Percentiles rank a stretch among this genome's conserved stretches.
phyloP scores from a whole-genome alignment of 2,113 vertebrate species.

The Polypterus senegalus region DNA sequence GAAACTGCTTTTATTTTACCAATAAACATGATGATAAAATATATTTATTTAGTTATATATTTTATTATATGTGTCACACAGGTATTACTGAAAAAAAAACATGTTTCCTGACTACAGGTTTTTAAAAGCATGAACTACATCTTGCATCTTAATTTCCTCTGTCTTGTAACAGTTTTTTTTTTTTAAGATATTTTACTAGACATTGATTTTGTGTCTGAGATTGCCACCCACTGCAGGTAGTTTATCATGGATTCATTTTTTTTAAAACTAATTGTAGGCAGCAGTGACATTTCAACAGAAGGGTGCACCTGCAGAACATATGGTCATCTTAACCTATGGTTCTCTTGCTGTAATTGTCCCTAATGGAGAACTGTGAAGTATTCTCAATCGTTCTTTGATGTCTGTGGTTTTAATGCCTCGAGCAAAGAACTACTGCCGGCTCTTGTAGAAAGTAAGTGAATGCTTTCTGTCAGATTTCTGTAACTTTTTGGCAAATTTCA shows the following conservation, averaged over 20 bases:
- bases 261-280: constrained; percentile 38
- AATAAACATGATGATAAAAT: too few relatives aligned
- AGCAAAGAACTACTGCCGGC: constrained; percentile 5
- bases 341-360: constrained; percentile 37
- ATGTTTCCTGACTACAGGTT: too few relatives aligned
- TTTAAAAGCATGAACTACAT: too few relatives aligned
- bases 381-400: constrained; percentile 22
- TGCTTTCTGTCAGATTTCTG: constrained; percentile 8
- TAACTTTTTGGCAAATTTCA: neutral
- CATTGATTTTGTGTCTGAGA: constrained; percentile 38
- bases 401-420: constrained; percentile 10
- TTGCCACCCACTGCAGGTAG: constrained; percentile 18
- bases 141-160: too few relatives aligned
- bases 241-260: constrained; percentile 37
- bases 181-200: constrained; percentile 24
- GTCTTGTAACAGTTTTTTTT: too few relatives aligned
- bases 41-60: too few relatives aligned
- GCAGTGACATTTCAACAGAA: constrained; percentile 33
- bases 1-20: too few relatives aligned
- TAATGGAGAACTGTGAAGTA: constrained; percentile 38
- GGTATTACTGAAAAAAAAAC: too few relatives aligned
- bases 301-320: constrained; percentile 35
- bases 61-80: too few relatives aligned
- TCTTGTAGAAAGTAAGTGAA: constrained; percentile 18
- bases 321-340: constrained; percentile 40